Conservation (phyloP, 2,888 invertebrate genomes). For the Acrobasis repandana region DNA sequence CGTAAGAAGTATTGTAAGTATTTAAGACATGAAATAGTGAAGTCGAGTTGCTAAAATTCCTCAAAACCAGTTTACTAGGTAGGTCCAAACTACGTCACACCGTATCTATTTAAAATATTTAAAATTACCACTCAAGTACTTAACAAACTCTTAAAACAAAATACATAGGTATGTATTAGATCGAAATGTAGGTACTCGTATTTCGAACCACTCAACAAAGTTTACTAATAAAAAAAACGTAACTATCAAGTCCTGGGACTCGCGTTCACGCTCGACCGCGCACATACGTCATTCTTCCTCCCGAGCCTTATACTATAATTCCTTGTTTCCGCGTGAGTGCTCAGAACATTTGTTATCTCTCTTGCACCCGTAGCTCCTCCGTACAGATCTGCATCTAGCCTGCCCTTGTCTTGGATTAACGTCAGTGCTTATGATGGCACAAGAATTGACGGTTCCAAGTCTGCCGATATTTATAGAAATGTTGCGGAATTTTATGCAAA, state of each 20-base stretch:
- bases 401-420: conserved; percentile 72
- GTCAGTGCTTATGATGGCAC: conserved; percentile 73
- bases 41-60: too few relatives aligned
- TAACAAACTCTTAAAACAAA: too few relatives aligned
- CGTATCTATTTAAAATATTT: too few relatives aligned
- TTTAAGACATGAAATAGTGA: too few relatives aligned
- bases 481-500: conserved; percentile 39
- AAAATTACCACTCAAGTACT: too few relatives aligned
- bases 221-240: neutral
- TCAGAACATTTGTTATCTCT: conserved; percentile 76
- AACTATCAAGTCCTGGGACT: neutral
- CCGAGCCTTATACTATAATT: conserved; percentile 61
- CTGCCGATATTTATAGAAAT: conserved; percentile 60
- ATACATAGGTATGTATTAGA: too few relatives aligned
- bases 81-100: too few relatives aligned
- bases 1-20: too few relatives aligned
- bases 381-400: conserved; percentile 63
- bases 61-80: too few relatives aligned
- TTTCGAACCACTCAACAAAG: neutral
- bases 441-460: conserved; percentile 69
- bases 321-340: conserved; percentile 77
- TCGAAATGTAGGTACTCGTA: too few relatives aligned
- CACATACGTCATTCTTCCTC: conserved; percentile 63
- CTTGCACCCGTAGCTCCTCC: conserved; percentile 60
- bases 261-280: neutral